Evolutionary conservation across 2,888 invertebrate genomes (phyloP).

Genomic region (Penaeus monodon): DNA sequence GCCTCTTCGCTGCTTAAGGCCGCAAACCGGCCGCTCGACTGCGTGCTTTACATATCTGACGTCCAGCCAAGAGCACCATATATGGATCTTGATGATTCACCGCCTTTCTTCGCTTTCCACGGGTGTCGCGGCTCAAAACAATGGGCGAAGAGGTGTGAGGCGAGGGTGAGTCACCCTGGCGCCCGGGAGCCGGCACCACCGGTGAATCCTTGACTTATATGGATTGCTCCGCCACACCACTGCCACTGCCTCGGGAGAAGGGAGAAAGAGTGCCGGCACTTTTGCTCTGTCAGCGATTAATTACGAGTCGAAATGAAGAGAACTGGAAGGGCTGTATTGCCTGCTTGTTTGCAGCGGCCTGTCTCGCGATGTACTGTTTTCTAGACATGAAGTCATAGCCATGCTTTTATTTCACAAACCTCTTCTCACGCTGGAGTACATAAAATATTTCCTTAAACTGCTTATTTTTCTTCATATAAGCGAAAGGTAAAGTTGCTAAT

Average conservation of each 20-base stretch:
- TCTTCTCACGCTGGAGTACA: no score
- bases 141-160: slow-evolving; percentile 9
- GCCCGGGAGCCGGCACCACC: slow-evolving; percentile 15
- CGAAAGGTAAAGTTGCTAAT: no score
- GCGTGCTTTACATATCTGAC: slow-evolving; percentile 10
- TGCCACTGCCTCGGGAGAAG: not conserved
- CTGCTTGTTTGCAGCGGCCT: no score
- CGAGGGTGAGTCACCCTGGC: slow-evolving; percentile 28
- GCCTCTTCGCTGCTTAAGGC: slow-evolving; percentile 3
- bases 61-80: slow-evolving; percentile 14
- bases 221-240: not conserved
- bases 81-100: slow-evolving; percentile 28
- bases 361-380: no score
- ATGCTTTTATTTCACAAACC: no score
- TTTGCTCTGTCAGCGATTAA: not conserved
- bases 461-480: no score
- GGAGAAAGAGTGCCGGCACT: not conserved
- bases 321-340: no score
- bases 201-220: slow-evolving; percentile 14
- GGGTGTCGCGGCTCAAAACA: not conserved
- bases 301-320: not conserved
- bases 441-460: no score
- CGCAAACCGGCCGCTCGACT: not conserved
- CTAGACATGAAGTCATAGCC: no score
- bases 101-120: slow-evolving; percentile 33